Percentiles rank a stretch among this genome's conserved stretches.
Evolutionary conservation across 1,140 invertebrate genomes (phyloP).

Genomic region (Drosophila insularis): DNA sequence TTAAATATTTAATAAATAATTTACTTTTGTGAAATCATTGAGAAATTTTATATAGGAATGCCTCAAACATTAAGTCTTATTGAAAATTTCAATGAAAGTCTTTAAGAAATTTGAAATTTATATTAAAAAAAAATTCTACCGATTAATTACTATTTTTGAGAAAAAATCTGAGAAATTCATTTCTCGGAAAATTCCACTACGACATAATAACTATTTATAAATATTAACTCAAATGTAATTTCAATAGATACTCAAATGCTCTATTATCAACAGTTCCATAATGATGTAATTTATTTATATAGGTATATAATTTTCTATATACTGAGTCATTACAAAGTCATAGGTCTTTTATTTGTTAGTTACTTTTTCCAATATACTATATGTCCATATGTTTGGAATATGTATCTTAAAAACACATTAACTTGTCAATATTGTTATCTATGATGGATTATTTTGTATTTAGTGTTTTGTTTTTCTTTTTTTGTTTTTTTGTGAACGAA

Average conservation of each 20-base stretch:
- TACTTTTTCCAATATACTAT: background rate
- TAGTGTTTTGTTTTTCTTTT: slow-evolving; percentile 16
- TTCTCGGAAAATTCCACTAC: no score
- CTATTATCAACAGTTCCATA: background rate
- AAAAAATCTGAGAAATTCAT: no score
- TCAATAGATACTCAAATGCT: background rate
- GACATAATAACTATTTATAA: background rate
- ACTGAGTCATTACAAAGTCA: background rate
- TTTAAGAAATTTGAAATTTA: no score
- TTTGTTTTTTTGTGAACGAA: background rate
- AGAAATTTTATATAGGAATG: no score
- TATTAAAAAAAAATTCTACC: no score
- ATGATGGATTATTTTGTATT: slow-evolving; percentile 52
- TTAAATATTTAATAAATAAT: no score
- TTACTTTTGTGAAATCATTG: no score
- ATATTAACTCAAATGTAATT: background rate
- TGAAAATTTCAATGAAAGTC: no score
- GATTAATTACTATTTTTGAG: no score
- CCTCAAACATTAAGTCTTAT: no score
- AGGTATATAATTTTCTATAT: background rate
- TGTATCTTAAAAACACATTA: slow-evolving; percentile 3
- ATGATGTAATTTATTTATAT: slow-evolving; percentile 15
- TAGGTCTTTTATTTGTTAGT: no score
- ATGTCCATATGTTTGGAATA: slow-evolving; percentile 14
- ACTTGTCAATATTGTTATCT: slow-evolving; percentile 27